Base-by-base conservation (phyloP, 1,140 invertebrate genomes). In the Venustaconcha ellipsiformis region DNA sequence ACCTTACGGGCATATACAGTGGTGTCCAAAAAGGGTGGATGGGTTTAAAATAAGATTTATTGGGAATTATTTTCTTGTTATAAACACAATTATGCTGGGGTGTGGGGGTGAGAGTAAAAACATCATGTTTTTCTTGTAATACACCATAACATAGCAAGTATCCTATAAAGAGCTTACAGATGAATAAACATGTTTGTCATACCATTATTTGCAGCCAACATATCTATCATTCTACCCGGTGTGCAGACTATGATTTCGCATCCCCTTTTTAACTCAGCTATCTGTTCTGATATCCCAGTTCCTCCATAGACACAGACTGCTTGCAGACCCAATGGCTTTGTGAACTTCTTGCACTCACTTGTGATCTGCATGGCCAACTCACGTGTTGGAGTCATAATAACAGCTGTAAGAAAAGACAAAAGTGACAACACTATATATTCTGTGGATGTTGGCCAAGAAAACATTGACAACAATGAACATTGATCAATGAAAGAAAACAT, bases 191-290 rank as follows among this genome's bases (percentile, higher is more conserved):
- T 67, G 85, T 83, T 83, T 83, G 26, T 30, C 26, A 30, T 30
- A 92, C 97, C 98, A 73, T 94, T 96, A 89, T 99, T 99, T 8
- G 98, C 98, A 0, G 97, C 96, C 69, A 99, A 89, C 97, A 99
- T 99, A 88, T 99, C 99, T 84, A 99, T 99, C 98, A 99, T 99
- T 79, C 99, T 92, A 0, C 99, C 99, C 0, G 99, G 98, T 1
- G 99, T 99, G 84, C 98, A 99, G 0, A 99, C 98, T 76, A 99
- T 98, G 74, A 99, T 98, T 91, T 99, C 98, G 0, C 97, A 96
- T 20, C 98, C 98, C 67, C 97, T 92, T 89, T 99, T 99, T 67
- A 99, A 88, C 89, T 99, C 98, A 0, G 98, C 98, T 83, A 99
- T 99, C 90, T 98, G 94, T 90, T 99, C 97, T 0, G 95, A 97